A percentile compares a stretch with the other conserved stretches of the same genome.
phyloP scores from a whole-genome alignment of 1,140 invertebrate genomes.

The Rhyzopertha dominica region DNA sequence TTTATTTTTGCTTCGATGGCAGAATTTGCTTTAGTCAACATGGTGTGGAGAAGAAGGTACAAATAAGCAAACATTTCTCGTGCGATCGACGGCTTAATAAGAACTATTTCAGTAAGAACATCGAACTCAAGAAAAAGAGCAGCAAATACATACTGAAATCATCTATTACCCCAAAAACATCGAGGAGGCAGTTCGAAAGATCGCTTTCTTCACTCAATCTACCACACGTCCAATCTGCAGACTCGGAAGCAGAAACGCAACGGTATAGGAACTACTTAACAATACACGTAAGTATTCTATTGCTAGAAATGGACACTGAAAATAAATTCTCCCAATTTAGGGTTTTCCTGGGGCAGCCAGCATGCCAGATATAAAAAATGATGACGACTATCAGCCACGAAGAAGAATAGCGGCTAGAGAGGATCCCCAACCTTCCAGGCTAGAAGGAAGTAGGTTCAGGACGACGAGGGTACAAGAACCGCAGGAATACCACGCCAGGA shows the following conservation, averaged over 20 bases:
- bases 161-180: slow-evolving; percentile 65
- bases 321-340: slow-evolving; percentile 16
- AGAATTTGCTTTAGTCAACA: slow-evolving; percentile 82
- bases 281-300: slow-evolving; percentile 56
- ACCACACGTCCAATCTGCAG: slow-evolving; percentile 63
- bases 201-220: slow-evolving; percentile 58
- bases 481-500: slow-evolving; percentile 2
- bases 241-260: too few species aligned
- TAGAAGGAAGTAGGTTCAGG: too few species aligned
- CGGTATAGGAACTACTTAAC: slow-evolving; percentile 64
- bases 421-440: slow-evolving; percentile 6
- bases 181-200: slow-evolving; percentile 58
- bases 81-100: too few species aligned
- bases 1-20: slow-evolving; percentile 79
- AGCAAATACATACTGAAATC: slow-evolving; percentile 77
- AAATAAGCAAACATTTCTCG: too few species aligned
- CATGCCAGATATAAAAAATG: slow-evolving; percentile 54
- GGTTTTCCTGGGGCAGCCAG: slow-evolving; percentile 57
- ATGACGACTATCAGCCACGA: slow-evolving; percentile 61
- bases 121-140: slow-evolving; percentile 72
- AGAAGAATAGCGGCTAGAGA: slow-evolving; percentile 41
- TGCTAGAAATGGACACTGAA: not conserved
- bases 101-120: slow-evolving; percentile 59
- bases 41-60: slow-evolving; percentile 75
- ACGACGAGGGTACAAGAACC: too few species aligned